A percentile compares a stretch with the other conserved stretches of the same genome.
These are phyloP conservation scores for Drosophila mimetica DNA, from an alignment of 2,888 invertebrate genomes.

Conservation along the genomic window DNA sequence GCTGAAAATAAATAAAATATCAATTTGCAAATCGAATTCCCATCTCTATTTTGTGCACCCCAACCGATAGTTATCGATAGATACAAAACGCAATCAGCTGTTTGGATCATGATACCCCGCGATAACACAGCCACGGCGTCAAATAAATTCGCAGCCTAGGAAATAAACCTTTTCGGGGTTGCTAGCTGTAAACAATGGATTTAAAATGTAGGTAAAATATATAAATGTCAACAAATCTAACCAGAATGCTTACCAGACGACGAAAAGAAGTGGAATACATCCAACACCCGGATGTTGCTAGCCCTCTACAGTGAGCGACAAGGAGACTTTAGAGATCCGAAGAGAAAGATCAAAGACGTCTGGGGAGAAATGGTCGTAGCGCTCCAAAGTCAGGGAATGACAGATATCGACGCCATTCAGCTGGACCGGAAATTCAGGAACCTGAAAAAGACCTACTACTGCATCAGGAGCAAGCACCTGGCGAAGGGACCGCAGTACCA, in stretches of 20 bases:
- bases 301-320: slow-evolving; percentile 3
- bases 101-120: slow-evolving; percentile 28
- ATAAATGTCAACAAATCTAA: neutral
- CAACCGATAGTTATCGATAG: slow-evolving; percentile 16
- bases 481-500: neutral
- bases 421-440: slow-evolving; percentile 32
- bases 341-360: slow-evolving; percentile 17
- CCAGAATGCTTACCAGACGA: neutral
- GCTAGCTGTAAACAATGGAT: slow-evolving; percentile 9
- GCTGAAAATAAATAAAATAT: too few species aligned
- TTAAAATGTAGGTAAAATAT: slow-evolving; percentile 1
- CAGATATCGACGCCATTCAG: slow-evolving; percentile 21
- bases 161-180: neutral
- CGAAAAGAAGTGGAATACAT: slow-evolving; percentile 13
- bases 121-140: neutral
- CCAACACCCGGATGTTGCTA: slow-evolving; percentile 9
- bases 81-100: slow-evolving; percentile 3
- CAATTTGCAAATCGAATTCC: neutral
- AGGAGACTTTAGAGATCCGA: slow-evolving; percentile 4
- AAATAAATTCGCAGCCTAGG: neutral
- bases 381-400: slow-evolving; percentile 13
- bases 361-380: slow-evolving; percentile 16
- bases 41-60: slow-evolving; percentile 5
- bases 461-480: slow-evolving; percentile 2
- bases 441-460: slow-evolving; percentile 27